phyloP scores from a whole-genome alignment of 1,140 invertebrate species.

The Tribolium castaneum region DNA sequence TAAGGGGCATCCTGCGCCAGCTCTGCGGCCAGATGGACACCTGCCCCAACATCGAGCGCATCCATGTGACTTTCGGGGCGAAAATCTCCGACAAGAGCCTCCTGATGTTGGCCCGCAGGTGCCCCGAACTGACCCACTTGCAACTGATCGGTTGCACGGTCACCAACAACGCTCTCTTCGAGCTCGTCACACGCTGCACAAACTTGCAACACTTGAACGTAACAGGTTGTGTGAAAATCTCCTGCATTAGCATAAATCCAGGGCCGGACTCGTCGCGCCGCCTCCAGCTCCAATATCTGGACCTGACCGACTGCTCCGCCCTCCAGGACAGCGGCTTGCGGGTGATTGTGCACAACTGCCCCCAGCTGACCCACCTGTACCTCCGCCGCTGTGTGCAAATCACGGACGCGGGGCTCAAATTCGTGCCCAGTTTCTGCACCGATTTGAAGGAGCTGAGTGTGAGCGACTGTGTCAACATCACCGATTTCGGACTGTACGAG shows the following conservation, averaged over 20 bases:
- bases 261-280: conserved; percentile 71
- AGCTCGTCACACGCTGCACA: conserved; percentile 73
- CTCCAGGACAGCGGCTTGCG: conserved; percentile 86
- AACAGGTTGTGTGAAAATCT: conserved; percentile 73
- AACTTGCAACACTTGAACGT: conserved; percentile 81
- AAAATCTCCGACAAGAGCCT: conserved; percentile 82
- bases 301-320: conserved; percentile 87
- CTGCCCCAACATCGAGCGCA: conserved; percentile 72
- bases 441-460: conserved; percentile 87
- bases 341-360: conserved; percentile 85
- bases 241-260: conserved; percentile 75
- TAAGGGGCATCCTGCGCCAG: conserved; percentile 73
- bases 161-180: conserved; percentile 75
- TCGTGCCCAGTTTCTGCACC: conserved; percentile 87
- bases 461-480: conserved; percentile 89
- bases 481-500: conserved; percentile 92
- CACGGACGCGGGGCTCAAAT: conserved; percentile 83
- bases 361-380: conserved; percentile 89
- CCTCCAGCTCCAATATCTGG: conserved; percentile 77
- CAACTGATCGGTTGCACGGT: conserved; percentile 78
- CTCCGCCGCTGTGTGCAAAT: conserved; percentile 87
- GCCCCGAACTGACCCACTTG: conserved; percentile 78
- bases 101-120: conserved; percentile 73
- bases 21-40: conserved; percentile 70
- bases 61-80: conserved; percentile 79